A percentile compares a stretch with the other conserved stretches of the same genome.
Evolutionary conservation across 2,113 vertebrate genomes (phyloP).

Genomic region (Murina feae): DNA sequence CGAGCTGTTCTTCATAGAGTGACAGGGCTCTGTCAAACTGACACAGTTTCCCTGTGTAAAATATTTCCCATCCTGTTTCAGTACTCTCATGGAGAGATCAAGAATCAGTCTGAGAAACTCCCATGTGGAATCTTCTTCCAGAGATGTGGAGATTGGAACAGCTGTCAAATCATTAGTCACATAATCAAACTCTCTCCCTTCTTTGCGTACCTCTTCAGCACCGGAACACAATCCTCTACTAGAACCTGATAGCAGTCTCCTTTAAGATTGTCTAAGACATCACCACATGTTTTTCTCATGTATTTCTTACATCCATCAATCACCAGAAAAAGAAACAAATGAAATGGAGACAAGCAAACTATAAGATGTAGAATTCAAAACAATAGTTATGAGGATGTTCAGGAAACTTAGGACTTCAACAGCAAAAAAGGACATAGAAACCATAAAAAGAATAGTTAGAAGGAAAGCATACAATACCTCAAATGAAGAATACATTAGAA

Average conservation of each 20-base stretch:
- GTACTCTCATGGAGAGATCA: slow-evolving; percentile 96
- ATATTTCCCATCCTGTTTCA: slow-evolving; percentile 95
- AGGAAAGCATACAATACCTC: neutral
- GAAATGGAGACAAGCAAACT: neutral
- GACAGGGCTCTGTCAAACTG: slow-evolving; percentile 92
- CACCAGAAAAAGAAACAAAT: neutral
- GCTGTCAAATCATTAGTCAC: slow-evolving; percentile 98
- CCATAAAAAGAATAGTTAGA: neutral
- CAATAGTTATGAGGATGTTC: neutral
- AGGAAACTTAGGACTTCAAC: neutral
- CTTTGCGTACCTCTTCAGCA: slow-evolving; percentile 96
- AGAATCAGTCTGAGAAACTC: slow-evolving; percentile 97
- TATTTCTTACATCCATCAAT: too few relatives aligned
- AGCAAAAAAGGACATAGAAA: neutral
- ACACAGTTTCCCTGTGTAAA: slow-evolving; percentile 98
- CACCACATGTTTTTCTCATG: too few relatives aligned
- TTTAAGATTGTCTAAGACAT: too few relatives aligned
- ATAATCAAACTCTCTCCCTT: slow-evolving; percentile 96
- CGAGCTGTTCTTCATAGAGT: slow-evolving; percentile 95
- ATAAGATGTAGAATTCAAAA: neutral
- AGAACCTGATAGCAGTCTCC: too few relatives aligned
- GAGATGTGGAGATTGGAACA: slow-evolving; percentile 95
- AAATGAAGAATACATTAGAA: neutral
- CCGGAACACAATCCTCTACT: slow-evolving; percentile 96
- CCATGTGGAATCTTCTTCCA: slow-evolving; percentile 98